Conservation (phyloP, 2,797 vertebrate genomes). For the Enteromius paludinosus region DNA sequence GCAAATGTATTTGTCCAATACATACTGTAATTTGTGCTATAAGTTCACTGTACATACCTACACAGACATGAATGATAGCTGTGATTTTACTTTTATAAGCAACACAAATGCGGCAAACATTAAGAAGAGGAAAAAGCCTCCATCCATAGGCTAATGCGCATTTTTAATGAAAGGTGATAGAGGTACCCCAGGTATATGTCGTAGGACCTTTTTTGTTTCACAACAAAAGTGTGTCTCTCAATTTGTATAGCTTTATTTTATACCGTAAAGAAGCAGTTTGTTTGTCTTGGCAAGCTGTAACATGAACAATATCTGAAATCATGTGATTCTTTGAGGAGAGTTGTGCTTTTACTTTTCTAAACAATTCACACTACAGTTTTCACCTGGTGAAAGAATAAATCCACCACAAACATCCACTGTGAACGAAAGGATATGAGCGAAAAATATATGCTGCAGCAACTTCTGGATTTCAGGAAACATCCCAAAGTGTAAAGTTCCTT, state of each 20-base stretch:
- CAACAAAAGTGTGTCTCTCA: not conserved
- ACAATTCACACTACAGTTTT: not conserved
- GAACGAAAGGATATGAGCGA: not conserved
- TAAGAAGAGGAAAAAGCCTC: not conserved
- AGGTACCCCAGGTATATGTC: not conserved
- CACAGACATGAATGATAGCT: not conserved
- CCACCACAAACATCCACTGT: not conserved
- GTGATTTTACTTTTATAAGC: not conserved
- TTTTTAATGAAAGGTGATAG: not conserved
- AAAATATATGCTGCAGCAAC: not conserved
- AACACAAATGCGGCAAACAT: not conserved
- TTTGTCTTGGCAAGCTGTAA: slow-evolving; percentile 2
- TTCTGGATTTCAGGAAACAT: not conserved
- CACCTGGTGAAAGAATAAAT: not conserved
- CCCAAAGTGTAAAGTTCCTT: not conserved
- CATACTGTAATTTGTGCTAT: not conserved
- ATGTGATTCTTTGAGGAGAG: not conserved
- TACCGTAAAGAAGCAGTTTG: too few species aligned
- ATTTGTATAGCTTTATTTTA: not conserved
- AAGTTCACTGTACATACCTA: too few species aligned
- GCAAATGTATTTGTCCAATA: not conserved
- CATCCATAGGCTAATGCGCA: not conserved
- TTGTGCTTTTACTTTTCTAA: not conserved
- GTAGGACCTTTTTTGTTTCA: slow-evolving; percentile 7
- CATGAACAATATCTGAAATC: not conserved